Evolutionary conservation across 2,113 vertebrate genomes (phyloP).

Genomic region (Prionailurus bengalensis): DNA sequence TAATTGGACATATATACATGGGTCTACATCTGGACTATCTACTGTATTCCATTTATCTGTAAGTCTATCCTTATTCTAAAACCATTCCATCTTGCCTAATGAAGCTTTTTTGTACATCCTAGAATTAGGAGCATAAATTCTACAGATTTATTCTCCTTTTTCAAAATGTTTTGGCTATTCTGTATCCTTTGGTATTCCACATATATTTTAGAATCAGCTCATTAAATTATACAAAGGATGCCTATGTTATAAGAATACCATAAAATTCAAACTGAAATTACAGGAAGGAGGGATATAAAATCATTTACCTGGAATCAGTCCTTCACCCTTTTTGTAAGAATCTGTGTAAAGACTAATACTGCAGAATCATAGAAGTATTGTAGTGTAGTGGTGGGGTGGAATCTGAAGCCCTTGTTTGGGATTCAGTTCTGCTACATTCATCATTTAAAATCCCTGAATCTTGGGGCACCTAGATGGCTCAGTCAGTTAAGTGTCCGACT

Average conservation of each 20-base stretch:
- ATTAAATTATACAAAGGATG: not conserved
- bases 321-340: not conserved
- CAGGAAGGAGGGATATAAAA: not conserved
- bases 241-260: not conserved
- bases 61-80: not conserved
- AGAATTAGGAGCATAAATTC: not conserved
- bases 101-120: not conserved
- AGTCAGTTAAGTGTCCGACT: no score
- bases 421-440: not conserved
- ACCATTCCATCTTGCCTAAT: not conserved
- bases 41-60: not conserved
- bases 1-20: not conserved
- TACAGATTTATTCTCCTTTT: not conserved
- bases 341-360: not conserved
- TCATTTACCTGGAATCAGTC: not conserved
- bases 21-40: not conserved
- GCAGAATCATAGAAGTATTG: not conserved
- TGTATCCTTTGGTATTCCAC: not conserved
- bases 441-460: not conserved
- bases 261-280: not conserved
- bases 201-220: not conserved
- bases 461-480: not conserved
- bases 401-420: not conserved
- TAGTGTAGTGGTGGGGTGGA: no score
- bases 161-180: not conserved